Evolutionary conservation across 2,888 invertebrate genomes (phyloP).

Genomic region (Cotesia congregata): DNA sequence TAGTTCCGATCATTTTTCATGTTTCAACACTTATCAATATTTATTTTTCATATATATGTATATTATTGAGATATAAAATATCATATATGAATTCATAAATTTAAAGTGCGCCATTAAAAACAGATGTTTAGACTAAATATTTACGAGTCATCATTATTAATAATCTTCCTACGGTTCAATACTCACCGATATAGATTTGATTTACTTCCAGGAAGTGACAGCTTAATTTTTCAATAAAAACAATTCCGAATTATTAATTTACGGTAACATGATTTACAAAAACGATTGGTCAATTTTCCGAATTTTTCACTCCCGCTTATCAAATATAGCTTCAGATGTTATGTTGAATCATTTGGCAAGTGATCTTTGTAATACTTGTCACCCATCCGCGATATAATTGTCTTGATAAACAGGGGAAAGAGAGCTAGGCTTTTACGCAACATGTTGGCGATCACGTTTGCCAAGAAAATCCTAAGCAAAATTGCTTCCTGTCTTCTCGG

Average conservation of each 20-base stretch:
- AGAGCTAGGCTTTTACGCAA: slow-evolving; percentile 50
- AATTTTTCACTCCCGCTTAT: too few relatives aligned
- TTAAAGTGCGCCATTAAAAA: background rate
- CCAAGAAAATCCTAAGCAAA: slow-evolving; percentile 58
- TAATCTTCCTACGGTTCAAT: slow-evolving; percentile 5
- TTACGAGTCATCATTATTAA: background rate
- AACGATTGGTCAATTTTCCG: too few relatives aligned
- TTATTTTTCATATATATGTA: background rate
- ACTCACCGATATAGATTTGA: background rate
- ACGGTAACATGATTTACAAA: too few relatives aligned
- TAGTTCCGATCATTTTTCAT: background rate
- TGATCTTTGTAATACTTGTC: slow-evolving; percentile 27
- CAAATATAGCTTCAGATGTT: background rate
- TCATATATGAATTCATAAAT: background rate
- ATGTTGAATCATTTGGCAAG: slow-evolving; percentile 46
- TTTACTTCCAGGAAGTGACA: slow-evolving; percentile 2
- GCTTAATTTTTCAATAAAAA: too few relatives aligned
- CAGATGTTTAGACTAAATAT: background rate
- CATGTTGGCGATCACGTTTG: slow-evolving; percentile 52
- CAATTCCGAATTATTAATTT: too few relatives aligned
- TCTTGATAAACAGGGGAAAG: slow-evolving; percentile 15
- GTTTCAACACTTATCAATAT: background rate
- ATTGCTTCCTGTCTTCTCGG: slow-evolving; percentile 58
- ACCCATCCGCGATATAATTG: slow-evolving; percentile 27
- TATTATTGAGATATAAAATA: background rate